Base-by-base conservation (phyloP, 2,797 vertebrate species). In the Adelosebastes latens region DNA sequence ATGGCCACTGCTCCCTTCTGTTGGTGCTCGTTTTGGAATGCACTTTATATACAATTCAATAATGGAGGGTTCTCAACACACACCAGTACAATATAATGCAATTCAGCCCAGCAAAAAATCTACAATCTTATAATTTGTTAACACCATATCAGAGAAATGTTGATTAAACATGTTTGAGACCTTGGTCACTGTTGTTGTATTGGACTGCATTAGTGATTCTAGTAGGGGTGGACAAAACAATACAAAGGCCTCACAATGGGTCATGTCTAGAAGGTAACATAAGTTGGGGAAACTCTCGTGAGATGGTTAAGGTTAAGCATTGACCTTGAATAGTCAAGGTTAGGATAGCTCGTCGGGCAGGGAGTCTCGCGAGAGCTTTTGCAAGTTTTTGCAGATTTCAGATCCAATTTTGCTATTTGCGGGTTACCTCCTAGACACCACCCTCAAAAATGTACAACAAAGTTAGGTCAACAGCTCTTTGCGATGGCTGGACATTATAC, bases 401-500 rank as follows among this genome's bases (percentile, higher is more conserved):
- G 14, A 42, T 42, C 39, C 13, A 16, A 42, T 42, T 42, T 49
- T 20, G 42, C 42, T 8, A 8, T 49, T 49, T 49, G 42, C 2
- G 42, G 42, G 42, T 49, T 49, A 49, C 42, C 42, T 20, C 20
- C 42, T 52, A 52, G 46, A 52, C 46, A 20, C 46, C 3, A 52
- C 8, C 46, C 18, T 52, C 3, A 12, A 34, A 34, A n/a, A 34
- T 22, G 29, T 18, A 65, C 36, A 5, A 20, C 22, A n/a, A 8
- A 7, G 6, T 42, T 71, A 8, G 29, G 58, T 49, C 49, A 14
- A 5, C 20, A 24, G 58, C 55, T 49, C 31, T 32, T 5, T 20
- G 12, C 55, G 39, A 39, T 5, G 18, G 11, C 49, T n/a, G 29
- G n/a, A 63, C 66, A 72, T 12, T 84, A 49, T 74, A 85, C 59